Conservation (phyloP, 2,113 vertebrate genomes). For the Cebidichthys violaceus region DNA sequence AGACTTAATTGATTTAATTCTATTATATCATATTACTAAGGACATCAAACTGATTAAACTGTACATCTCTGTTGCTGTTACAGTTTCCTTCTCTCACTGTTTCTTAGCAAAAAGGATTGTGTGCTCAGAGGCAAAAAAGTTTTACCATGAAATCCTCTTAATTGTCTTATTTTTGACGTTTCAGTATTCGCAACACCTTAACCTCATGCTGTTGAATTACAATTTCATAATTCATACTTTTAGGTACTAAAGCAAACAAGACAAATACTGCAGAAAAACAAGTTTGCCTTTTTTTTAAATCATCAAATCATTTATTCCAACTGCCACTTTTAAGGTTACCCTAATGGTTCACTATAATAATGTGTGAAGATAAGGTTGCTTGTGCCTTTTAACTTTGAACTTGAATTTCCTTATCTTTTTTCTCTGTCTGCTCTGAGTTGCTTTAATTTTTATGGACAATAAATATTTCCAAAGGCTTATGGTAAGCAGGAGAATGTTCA, state of each 20-base stretch:
- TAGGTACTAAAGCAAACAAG: conserved; percentile 9
- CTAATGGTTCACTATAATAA: conserved; percentile 5
- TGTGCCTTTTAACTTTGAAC: conserved; percentile 63
- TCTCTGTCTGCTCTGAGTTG: neutral
- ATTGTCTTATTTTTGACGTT: conserved; percentile 32
- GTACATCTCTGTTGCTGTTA: conserved; percentile 8
- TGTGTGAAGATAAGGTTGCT: conserved; percentile 15
- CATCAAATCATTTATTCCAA: conserved; percentile 11
- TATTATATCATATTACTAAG: conserved; percentile 16
- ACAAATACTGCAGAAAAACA: conserved; percentile 5
- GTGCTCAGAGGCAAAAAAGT: conserved; percentile 72
- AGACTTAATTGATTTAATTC: neutral
- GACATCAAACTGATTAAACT: conserved; percentile 19
- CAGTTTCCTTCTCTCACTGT: conserved; percentile 20
- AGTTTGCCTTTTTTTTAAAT: conserved; percentile 22
- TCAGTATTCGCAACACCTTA: neutral
- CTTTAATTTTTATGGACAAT: conserved; percentile 11
- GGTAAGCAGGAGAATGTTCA: conserved; percentile 20
- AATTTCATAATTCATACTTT: conserved; percentile 14
- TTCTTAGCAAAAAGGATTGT: conserved; percentile 67
- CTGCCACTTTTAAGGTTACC: conserved; percentile 6
- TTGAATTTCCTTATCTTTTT: neutral
- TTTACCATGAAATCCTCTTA: conserved; percentile 16
- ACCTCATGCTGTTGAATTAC: conserved; percentile 2
- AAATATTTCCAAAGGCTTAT: neutral